A percentile compares a stretch with the other conserved stretches of the same genome.
Evolutionary conservation across 2,888 invertebrate genomes (phyloP).

Genomic region (Junonia oenone): DNA sequence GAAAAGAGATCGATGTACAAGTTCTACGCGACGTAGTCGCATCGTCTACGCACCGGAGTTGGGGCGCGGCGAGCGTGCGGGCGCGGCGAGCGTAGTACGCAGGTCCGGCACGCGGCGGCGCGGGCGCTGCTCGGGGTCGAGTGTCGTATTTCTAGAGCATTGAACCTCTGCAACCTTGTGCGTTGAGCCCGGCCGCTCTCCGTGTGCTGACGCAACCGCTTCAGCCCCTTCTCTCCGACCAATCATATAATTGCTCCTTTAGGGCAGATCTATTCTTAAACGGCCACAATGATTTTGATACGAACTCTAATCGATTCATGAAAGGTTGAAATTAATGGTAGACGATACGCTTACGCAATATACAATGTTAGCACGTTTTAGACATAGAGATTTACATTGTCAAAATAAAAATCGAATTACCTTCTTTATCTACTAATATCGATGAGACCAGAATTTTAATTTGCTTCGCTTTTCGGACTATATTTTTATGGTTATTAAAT

Average conservation of each 20-base stretch:
- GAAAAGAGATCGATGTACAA: slow-evolving; percentile 1
- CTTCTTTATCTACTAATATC: neutral
- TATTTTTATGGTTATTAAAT: neutral
- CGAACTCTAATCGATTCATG: slow-evolving; percentile 57
- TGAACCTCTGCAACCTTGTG: slow-evolving; percentile 79
- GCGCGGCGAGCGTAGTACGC: slow-evolving; percentile 31
- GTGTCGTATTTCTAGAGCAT: slow-evolving; percentile 77
- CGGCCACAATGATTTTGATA: slow-evolving; percentile 53
- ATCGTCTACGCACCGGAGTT: slow-evolving; percentile 33
- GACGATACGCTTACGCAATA: slow-evolving; percentile 49
- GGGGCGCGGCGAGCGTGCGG: slow-evolving; percentile 19
- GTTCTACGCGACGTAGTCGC: slow-evolving; percentile 39
- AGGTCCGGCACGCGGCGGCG: slow-evolving; percentile 40
- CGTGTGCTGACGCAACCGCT: slow-evolving; percentile 70
- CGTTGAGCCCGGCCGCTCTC: slow-evolving; percentile 75
- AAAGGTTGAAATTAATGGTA: slow-evolving; percentile 68
- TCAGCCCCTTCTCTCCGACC: slow-evolving; percentile 67
- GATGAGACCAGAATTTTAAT: neutral
- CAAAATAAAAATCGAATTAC: neutral
- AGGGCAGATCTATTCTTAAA: slow-evolving; percentile 70
- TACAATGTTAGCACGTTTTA: slow-evolving; percentile 9
- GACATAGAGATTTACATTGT: neutral
- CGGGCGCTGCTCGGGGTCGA: slow-evolving; percentile 63
- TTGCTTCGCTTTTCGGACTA: too few relatives aligned
- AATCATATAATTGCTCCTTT: slow-evolving; percentile 72